Conservation (phyloP, 1,140 invertebrate species). For the Pantala flavescens region DNA sequence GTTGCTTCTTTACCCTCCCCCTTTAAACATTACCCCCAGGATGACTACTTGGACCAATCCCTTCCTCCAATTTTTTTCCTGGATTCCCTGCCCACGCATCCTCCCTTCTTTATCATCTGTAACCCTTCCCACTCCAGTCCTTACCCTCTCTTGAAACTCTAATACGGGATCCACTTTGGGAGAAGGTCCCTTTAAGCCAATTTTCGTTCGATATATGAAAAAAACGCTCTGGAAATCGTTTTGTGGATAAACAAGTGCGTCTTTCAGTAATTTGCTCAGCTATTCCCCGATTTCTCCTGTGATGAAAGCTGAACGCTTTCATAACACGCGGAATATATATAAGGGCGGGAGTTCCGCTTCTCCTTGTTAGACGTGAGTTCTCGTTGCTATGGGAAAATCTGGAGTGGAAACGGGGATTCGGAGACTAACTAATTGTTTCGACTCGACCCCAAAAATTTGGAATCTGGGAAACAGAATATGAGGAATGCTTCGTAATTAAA, state of each 20-base stretch:
- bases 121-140: neutral
- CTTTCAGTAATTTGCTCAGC: neutral
- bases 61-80: neutral
- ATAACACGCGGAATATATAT: too few relatives aligned
- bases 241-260: neutral
- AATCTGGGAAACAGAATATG: too few relatives aligned
- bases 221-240: neutral
- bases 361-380: too few relatives aligned
- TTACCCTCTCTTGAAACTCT: neutral
- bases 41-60: neutral
- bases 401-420: too few relatives aligned
- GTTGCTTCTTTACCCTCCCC: neutral
- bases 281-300: neutral
- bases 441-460: too few relatives aligned
- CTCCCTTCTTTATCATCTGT: neutral
- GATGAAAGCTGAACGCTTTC: neutral
- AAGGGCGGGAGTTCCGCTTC: too few relatives aligned
- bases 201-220: neutral
- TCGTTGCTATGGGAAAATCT: too few relatives aligned
- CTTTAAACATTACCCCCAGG: neutral
- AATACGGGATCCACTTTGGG: neutral
- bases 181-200: neutral
- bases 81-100: neutral
- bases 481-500: too few relatives aligned
- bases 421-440: too few relatives aligned